These are phyloP conservation scores for Fundulus diaphanus DNA, from an alignment of 2,797 vertebrate genomes.

Conservation along the genomic window DNA sequence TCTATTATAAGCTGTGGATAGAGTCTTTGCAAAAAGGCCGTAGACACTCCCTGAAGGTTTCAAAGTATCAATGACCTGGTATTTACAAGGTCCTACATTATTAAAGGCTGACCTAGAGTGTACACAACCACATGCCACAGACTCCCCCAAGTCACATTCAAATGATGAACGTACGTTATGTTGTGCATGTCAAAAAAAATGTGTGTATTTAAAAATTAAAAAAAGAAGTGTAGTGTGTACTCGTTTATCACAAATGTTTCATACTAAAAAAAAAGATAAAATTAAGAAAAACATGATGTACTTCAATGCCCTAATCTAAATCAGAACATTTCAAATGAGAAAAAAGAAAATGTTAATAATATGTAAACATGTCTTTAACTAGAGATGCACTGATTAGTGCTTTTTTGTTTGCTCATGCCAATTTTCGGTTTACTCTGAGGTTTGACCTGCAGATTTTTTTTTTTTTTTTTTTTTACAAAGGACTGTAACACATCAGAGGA, in stretches of 20 bases:
- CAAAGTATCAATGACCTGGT: background rate
- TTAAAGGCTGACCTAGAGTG: background rate
- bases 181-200: background rate
- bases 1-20: background rate
- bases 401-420: background rate
- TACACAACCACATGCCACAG: background rate
- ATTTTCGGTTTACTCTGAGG: background rate
- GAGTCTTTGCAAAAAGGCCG: background rate
- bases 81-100: background rate
- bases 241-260: background rate
- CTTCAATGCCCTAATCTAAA: background rate
- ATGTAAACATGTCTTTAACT: background rate
- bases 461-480: no score
- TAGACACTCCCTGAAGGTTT: background rate
- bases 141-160: background rate
- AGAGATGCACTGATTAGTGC: background rate
- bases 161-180: no score
- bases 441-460: no score
- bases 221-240: background rate
- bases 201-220: background rate
- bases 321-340: background rate
- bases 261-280: no score
- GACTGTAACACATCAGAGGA: no score
- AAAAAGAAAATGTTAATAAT: background rate
- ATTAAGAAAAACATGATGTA: no score